These are phyloP conservation scores for Sebastes wilsoni DNA, from an alignment of 2,797 vertebrate genomes.

Conservation along the genomic window DNA sequence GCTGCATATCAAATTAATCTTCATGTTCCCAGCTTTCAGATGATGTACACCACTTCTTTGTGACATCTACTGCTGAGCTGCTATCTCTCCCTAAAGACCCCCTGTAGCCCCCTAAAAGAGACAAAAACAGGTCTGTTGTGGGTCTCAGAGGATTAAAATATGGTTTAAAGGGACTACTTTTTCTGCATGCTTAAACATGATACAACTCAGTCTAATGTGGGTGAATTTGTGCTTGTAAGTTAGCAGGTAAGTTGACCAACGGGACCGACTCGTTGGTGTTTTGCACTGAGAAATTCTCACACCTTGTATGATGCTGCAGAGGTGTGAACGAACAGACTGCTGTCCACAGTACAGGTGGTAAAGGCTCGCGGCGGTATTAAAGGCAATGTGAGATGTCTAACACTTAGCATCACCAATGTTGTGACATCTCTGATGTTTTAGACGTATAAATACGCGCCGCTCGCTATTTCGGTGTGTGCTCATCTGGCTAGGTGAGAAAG, in stretches of 20 bases:
- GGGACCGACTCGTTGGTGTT: constrained; percentile 24
- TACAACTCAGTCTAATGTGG: background rate
- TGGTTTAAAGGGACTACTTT: background rate
- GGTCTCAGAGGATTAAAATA: background rate
- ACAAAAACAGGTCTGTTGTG: no score
- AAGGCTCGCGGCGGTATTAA: constrained; percentile 42
- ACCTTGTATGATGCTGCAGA: constrained; percentile 50
- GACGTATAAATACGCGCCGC: constrained; percentile 51
- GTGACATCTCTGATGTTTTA: constrained; percentile 65
- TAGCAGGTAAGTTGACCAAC: constrained; percentile 59
- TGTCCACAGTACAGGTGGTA: constrained; percentile 49
- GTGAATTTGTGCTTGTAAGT: constrained; percentile 8
- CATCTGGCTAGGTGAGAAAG: constrained; percentile 65
- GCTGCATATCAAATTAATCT: no score
- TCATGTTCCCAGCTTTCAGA: no score
- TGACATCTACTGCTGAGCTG: no score
- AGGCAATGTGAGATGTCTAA: constrained; percentile 67
- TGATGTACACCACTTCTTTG: no score
- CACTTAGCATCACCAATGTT: constrained; percentile 61
- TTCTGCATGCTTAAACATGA: background rate
- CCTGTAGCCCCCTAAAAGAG: no score
- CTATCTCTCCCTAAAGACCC: no score
- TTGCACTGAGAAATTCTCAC: constrained; percentile 49
- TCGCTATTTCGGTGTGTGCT: constrained; percentile 49
- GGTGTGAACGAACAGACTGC: constrained; percentile 73